phyloP scores from a whole-genome alignment of 2,888 invertebrate genomes.

The Euclidia mi region DNA sequence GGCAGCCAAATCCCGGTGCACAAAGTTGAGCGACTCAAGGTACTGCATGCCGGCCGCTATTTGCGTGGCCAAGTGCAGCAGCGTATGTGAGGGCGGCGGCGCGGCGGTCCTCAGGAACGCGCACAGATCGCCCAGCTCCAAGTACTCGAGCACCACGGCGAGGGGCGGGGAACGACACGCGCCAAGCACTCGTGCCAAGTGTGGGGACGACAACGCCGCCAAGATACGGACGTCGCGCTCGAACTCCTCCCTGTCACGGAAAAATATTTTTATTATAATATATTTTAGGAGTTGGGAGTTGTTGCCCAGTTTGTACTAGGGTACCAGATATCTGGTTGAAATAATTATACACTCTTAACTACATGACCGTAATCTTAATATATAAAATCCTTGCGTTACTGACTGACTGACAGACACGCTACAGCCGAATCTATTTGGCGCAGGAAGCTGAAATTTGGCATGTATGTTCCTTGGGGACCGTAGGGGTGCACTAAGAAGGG shows the following conservation, averaged over 20 bases:
- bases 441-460: too few relatives aligned
- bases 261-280: too few relatives aligned
- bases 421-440: too few relatives aligned
- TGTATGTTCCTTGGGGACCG: too few relatives aligned
- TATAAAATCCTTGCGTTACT: too few relatives aligned
- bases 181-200: constrained; percentile 94
- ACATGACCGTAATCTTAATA: too few relatives aligned
- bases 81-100: constrained; percentile 91
- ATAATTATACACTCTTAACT: too few relatives aligned
- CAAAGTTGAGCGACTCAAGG: constrained; percentile 96
- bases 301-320: too few relatives aligned
- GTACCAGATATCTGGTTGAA: too few relatives aligned
- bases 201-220: constrained; percentile 94
- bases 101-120: constrained; percentile 94
- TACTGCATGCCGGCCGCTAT: constrained; percentile 97
- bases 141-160: constrained; percentile 95
- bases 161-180: constrained; percentile 94
- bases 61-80: constrained; percentile 96
- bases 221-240: constrained; percentile 96
- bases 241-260: constrained; percentile 96
- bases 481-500: too few relatives aligned
- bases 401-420: too few relatives aligned
- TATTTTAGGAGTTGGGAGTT: too few relatives aligned
- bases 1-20: constrained; percentile 96
- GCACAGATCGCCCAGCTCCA: constrained; percentile 95